Percentiles rank a stretch among this genome's conserved stretches.
Evolutionary conservation across 2,888 invertebrate species (phyloP).

Genomic region (Thysanoteuthis rhombus): DNA sequence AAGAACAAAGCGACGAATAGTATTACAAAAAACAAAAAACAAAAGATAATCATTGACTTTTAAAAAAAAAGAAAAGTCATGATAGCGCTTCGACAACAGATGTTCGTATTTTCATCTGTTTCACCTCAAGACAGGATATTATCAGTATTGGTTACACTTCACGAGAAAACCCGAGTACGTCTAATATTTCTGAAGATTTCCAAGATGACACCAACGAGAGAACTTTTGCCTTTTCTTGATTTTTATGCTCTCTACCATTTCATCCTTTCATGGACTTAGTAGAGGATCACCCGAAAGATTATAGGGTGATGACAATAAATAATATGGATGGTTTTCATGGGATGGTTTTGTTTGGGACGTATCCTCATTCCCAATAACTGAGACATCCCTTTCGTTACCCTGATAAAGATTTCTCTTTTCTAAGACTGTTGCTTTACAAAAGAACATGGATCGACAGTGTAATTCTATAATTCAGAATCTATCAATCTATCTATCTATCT

Average conservation of each 20-base stretch:
- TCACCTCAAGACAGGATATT: neutral
- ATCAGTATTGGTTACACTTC: neutral
- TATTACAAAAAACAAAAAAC: neutral
- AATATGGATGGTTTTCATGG: neutral
- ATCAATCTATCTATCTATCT: no score
- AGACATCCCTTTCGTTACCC: no score
- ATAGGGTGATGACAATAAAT: neutral
- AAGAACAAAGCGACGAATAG: neutral
- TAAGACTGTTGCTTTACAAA: no score
- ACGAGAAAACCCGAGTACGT: neutral
- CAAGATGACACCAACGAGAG: neutral
- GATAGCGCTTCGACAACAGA: neutral
- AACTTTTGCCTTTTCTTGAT: neutral
- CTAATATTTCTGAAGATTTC: neutral
- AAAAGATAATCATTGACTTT: neutral
- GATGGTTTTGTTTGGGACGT: neutral
- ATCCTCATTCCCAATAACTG: no score
- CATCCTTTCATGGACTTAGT: neutral
- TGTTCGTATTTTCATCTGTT: neutral
- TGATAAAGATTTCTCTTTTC: no score
- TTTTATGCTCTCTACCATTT: neutral
- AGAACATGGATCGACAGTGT: no score
- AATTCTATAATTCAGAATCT: no score
- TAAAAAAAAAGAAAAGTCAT: neutral
- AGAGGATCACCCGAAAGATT: neutral